A percentile compares a stretch with the other conserved stretches of the same genome.
phyloP scores from a whole-genome alignment of 2,888 invertebrate genomes.

The Calameuta filiformis region DNA sequence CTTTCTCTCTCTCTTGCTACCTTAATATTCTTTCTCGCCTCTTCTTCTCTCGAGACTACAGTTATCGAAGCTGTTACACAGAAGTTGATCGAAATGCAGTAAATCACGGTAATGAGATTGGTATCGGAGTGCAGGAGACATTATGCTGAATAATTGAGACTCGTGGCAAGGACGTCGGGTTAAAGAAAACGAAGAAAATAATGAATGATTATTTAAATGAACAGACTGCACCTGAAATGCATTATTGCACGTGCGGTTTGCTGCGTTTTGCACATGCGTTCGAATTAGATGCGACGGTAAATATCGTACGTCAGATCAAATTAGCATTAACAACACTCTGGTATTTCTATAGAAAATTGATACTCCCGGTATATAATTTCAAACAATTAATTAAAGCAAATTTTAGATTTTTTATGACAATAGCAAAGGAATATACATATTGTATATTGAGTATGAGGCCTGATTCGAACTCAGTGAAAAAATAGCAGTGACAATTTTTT shows the following conservation, averaged over 20 bases:
- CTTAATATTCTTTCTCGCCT: not conserved
- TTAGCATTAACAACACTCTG: not conserved
- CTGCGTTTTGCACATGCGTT: not conserved
- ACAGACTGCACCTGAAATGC: not conserved
- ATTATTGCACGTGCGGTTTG: not conserved
- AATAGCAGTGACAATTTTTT: not conserved
- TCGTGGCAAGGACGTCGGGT: not conserved
- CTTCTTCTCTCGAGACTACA: not conserved
- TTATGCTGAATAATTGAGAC: not conserved
- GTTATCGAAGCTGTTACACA: not conserved
- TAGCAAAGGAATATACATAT: not conserved
- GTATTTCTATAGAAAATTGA: not conserved
- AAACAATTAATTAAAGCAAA: not conserved
- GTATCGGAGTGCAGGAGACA: not conserved
- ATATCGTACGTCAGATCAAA: not conserved
- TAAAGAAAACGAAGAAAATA: not conserved
- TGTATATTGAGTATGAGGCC: not conserved
- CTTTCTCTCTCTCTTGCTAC: not conserved
- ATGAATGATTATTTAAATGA: not conserved
- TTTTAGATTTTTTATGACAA: not conserved
- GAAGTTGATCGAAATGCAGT: not conserved
- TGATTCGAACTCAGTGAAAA: too few relatives aligned
- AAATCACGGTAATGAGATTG: not conserved
- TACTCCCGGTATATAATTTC: not conserved
- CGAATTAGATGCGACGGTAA: not conserved